Percentiles rank a stretch among this genome's conserved stretches.
These are phyloP conservation scores for Nyctibius bracteatus DNA, from an alignment of 2,113 vertebrate genomes.

Conservation along the genomic window DNA sequence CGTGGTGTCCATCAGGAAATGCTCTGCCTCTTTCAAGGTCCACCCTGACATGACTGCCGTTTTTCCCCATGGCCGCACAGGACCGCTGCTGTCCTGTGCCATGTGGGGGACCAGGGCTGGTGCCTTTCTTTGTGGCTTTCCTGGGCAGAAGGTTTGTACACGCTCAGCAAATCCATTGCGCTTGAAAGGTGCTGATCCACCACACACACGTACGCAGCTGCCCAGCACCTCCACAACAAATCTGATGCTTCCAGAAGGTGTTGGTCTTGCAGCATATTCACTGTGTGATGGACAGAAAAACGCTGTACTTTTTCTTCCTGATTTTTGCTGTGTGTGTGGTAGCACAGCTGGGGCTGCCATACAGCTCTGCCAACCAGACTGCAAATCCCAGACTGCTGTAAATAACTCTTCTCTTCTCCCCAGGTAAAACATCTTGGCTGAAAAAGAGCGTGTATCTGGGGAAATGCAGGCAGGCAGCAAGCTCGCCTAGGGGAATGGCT, in stretches of 20 bases:
- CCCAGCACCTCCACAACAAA: neutral
- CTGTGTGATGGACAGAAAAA: neutral
- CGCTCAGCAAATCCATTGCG: neutral
- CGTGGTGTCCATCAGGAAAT: neutral
- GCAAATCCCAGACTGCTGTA: neutral
- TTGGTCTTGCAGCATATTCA: neutral
- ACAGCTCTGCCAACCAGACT: neutral
- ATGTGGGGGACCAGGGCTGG: neutral
- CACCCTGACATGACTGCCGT: neutral
- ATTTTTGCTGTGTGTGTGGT: neutral
- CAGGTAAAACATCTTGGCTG: neutral
- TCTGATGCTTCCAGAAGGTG: constrained; percentile 15
- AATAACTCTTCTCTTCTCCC: neutral
- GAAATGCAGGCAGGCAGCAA: neutral
- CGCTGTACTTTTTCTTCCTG: neutral
- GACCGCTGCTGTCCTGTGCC: neutral
- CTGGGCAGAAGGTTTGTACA: neutral
- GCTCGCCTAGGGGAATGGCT: rapidly evolving
- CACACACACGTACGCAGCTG: neutral
- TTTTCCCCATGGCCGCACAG: neutral
- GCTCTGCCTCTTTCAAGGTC: neutral
- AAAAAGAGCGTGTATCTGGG: neutral
- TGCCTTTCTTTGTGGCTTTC: neutral
- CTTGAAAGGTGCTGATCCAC: neutral
- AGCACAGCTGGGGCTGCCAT: neutral